A percentile compares a stretch with the other conserved stretches of the same genome.
phyloP scores from a whole-genome alignment of 2,888 invertebrate genomes.

The Desoria tigrina region DNA sequence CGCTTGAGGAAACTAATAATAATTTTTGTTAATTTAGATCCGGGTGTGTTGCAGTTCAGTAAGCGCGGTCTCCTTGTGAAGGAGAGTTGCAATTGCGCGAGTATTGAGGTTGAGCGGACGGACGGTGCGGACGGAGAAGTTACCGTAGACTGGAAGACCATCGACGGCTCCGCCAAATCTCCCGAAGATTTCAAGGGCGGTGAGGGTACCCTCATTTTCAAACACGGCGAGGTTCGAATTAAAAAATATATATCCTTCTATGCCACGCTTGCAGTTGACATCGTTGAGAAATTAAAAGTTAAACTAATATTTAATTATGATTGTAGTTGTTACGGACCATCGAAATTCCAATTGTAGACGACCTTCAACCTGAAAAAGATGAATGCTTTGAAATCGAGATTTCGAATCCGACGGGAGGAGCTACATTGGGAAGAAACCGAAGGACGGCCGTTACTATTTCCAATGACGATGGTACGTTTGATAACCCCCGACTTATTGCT shows the following conservation, averaged over 20 bases:
- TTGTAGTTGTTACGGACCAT: constrained; percentile 56
- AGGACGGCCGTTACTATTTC: constrained; percentile 61
- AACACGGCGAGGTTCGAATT: constrained; percentile 60
- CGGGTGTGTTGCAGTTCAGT: constrained; percentile 62
- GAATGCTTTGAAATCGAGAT: constrained; percentile 64
- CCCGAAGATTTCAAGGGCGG: constrained; percentile 62
- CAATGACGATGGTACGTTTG: constrained; percentile 61
- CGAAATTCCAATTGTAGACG: constrained; percentile 63
- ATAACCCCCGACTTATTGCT: too few relatives aligned
- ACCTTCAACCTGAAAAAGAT: constrained; percentile 61
- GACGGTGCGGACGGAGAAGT: constrained; percentile 63
- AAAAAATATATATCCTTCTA: constrained; percentile 19
- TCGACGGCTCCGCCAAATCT: constrained; percentile 62
- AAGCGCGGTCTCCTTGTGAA: constrained; percentile 63
- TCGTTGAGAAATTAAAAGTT: too few relatives aligned
- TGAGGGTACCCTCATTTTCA: constrained; percentile 59
- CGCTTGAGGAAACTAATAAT: too few relatives aligned
- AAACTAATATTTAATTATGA: too few relatives aligned
- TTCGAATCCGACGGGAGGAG: constrained; percentile 59
- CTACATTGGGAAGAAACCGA: constrained; percentile 59
- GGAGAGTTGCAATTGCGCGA: constrained; percentile 61
- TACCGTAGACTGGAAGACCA: constrained; percentile 61
- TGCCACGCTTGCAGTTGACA: too few relatives aligned
- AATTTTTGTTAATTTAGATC: too few relatives aligned
- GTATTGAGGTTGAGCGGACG: constrained; percentile 59